Evolutionary conservation across 1,140 invertebrate species (phyloP), one percentile per base, ranked within the genome.

Genomic region (Procambarus clarkii): DNA sequence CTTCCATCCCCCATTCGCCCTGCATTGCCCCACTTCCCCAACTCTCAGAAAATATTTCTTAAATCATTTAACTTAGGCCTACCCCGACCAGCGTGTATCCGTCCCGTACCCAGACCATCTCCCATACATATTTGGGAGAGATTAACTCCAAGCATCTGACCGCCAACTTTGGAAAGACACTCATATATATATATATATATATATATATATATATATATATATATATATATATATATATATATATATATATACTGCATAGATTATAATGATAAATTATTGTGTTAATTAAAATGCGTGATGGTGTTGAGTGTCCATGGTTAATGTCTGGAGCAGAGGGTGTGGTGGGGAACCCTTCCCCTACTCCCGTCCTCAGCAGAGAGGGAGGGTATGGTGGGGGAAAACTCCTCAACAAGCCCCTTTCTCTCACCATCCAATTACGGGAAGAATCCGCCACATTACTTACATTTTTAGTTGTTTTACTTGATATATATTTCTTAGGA

Each of bases 191-290:
- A 45, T 84, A 45, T 71, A 84, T 58, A 83, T 45, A 84, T 84
- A 45, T 84, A 45, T 71, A 84, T 58, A 83, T 45, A 45, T 71
- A 84, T 58, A 83, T 45, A 69, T 84, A 45, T 84, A 45, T 71
- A 84, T 58, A 83, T 45, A 84, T 58, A 45, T 71, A 84, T 58
- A 83, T 45, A 69, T 84, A 45, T 84, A 45, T 71, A 84, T 58
- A 83, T 45, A 84, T n/a, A 34, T 34, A 34, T 34, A 34, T 34
- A 34, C 34, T 34, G 34, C 34, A 34, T 34, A 34, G 21, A 48
- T 45, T 64, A 69, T 48, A 48, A 50, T 2, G 48, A n/a, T 13
- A 21, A 18, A 21, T 64, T 5, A 18, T 18, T 64, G 18, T 64
- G 18, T 64, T 18, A 18, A 64, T 64, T 9, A 58, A 58, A 69